Evolutionary conservation across 1,140 invertebrate genomes (phyloP).

Genomic region (Hydropsyche tenuis): DNA sequence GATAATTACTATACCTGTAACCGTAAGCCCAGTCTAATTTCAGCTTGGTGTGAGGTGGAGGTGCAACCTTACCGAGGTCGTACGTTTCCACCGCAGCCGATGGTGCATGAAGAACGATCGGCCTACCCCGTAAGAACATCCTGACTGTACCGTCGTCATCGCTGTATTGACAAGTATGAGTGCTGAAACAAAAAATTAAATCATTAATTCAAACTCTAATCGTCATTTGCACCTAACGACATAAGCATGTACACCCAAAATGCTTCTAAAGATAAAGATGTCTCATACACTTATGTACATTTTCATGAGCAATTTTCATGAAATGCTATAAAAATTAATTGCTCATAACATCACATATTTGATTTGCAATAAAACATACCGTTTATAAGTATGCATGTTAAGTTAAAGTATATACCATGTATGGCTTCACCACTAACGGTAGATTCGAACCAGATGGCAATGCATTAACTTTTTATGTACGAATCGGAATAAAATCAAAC

Average conservation of each 20-base stretch:
- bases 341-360: no score
- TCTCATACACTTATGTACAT: no score
- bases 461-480: background rate
- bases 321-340: no score
- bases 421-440: no score
- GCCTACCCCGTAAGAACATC: constrained; percentile 85
- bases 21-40: constrained; percentile 89
- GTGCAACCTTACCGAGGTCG: constrained; percentile 79
- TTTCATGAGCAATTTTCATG: no score
- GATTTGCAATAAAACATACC: no score
- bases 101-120: constrained; percentile 80
- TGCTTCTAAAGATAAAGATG: no score
- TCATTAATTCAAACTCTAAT: background rate
- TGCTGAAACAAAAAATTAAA: constrained; percentile 60
- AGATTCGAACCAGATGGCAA: no score
- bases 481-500: background rate
- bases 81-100: constrained; percentile 70
- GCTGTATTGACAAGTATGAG: constrained; percentile 78
- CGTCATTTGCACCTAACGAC: no score
- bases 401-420: no score
- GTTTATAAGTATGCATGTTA: no score
- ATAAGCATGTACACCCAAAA: no score
- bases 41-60: constrained; percentile 79
- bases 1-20: constrained; percentile 62
- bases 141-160: constrained; percentile 79